Evolutionary conservation across 2,797 vertebrate genomes (phyloP).

Genomic region (Acanthis flammea): DNA sequence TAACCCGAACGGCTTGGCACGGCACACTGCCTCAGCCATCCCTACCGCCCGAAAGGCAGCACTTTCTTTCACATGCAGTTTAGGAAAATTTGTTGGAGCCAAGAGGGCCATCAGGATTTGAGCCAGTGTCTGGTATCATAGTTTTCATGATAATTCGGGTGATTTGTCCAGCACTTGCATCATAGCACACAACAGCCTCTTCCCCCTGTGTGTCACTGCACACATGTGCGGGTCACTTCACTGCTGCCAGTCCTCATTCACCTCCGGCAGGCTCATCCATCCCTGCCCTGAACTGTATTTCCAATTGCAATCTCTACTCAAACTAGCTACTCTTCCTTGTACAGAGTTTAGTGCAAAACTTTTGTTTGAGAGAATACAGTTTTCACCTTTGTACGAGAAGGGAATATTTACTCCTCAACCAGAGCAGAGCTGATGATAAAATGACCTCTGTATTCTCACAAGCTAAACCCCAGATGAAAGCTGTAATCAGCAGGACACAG

Average conservation of each 20-base stretch:
- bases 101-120: not conserved
- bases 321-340: not conserved
- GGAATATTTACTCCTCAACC: not conserved
- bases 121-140: not conserved
- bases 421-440: not conserved
- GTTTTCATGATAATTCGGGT: not conserved
- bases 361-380: not conserved
- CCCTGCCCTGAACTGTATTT: not conserved
- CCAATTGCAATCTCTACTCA: not conserved
- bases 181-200: not conserved
- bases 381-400: not conserved
- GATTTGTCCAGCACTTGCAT: not conserved
- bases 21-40: too few relatives aligned
- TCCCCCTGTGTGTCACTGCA: too few relatives aligned
- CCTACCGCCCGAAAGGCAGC: too few relatives aligned
- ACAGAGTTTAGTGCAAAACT: not conserved
- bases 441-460: not conserved
- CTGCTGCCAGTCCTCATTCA: not conserved
- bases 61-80: rapidly evolving
- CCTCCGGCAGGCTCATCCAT: not conserved
- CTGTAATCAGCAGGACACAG: not conserved
- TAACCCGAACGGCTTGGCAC: too few relatives aligned
- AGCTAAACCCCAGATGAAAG: not conserved
- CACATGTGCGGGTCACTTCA: not conserved
- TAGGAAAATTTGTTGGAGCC: not conserved